These are phyloP conservation scores for Mythimna ferrago DNA, from an alignment of 2,888 invertebrate species.

Conservation along the genomic window DNA sequence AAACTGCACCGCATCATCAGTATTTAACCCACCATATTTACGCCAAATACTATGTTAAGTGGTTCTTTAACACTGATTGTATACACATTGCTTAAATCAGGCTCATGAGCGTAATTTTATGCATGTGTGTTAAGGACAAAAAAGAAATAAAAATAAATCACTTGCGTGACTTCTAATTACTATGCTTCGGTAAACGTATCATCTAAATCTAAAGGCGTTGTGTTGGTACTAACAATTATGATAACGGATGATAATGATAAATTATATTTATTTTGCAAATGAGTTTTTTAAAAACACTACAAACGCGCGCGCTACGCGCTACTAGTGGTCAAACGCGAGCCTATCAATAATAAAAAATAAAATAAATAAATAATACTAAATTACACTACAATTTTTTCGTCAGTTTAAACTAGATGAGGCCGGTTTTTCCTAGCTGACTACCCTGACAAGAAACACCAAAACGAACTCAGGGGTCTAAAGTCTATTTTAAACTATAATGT, in stretches of 20 bases:
- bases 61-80: constrained; percentile 39
- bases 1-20: constrained; percentile 32
- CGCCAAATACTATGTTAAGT: constrained; percentile 34
- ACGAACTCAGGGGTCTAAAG: no score
- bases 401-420: no score
- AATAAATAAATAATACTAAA: no score
- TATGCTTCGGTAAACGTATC: constrained; percentile 14
- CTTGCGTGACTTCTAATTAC: constrained; percentile 31
- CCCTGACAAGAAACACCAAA: no score
- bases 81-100: constrained; percentile 16
- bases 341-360: no score
- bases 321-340: no score
- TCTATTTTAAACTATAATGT: no score
- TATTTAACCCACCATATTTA: constrained; percentile 50
- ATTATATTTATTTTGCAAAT: no score
- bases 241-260: background rate
- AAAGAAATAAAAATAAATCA: constrained; percentile 43
- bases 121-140: constrained; percentile 53
- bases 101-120: constrained; percentile 33
- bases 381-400: no score
- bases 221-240: background rate
- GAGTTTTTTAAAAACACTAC: no score
- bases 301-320: no score
- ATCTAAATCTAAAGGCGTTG: constrained; percentile 5
- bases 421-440: no score